These are phyloP conservation scores for Bradysia coprophila DNA, from an alignment of 1,140 invertebrate species.

Conservation along the genomic window DNA sequence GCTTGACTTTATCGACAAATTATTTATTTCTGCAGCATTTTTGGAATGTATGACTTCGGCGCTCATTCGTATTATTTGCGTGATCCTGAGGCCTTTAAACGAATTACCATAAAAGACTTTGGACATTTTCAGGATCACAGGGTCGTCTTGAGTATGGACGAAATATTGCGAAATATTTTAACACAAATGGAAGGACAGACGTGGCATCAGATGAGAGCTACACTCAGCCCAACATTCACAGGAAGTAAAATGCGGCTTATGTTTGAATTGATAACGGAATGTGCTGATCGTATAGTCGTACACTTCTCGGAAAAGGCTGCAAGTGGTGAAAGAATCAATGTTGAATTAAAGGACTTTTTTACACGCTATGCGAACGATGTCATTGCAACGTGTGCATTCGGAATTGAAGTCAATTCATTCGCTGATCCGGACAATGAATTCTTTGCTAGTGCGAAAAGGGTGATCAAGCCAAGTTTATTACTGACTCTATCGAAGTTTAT, in stretches of 20 bases:
- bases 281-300: neutral
- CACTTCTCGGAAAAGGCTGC: neutral
- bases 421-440: constrained; percentile 20
- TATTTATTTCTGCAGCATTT: neutral
- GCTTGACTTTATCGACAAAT: neutral
- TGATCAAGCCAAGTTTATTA: too few relatives aligned
- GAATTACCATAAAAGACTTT: constrained; percentile 17
- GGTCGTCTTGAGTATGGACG: constrained; percentile 7
- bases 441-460: constrained; percentile 13
- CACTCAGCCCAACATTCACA: constrained; percentile 31
- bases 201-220: constrained; percentile 27
- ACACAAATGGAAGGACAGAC: constrained; percentile 26
- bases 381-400: constrained; percentile 19
- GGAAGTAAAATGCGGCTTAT: constrained; percentile 28
- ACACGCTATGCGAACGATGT: constrained; percentile 19
- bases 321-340: constrained; percentile 12
- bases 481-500: too few relatives aligned
- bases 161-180: constrained; percentile 20
- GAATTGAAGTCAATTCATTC: constrained; percentile 16
- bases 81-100: constrained; percentile 17
- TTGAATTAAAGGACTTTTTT: constrained; percentile 15
- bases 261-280: constrained; percentile 19
- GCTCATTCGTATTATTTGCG: neutral
- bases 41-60: neutral
- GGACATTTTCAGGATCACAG: constrained; percentile 14